Conservation (phyloP, 2,797 vertebrate genomes). For the Meriones psammophilus region DNA sequence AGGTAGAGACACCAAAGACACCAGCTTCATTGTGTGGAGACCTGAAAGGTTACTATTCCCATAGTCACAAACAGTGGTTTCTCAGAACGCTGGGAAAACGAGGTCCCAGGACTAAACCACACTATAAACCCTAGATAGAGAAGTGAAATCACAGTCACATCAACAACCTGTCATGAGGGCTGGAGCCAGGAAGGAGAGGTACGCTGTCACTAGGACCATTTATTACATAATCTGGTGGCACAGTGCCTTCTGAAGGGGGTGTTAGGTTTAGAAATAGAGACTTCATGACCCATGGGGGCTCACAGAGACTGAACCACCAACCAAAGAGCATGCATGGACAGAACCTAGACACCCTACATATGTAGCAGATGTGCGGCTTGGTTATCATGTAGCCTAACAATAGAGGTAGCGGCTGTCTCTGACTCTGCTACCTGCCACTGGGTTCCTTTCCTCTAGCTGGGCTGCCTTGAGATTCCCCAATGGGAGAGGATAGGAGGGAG, state of each 20-base stretch:
- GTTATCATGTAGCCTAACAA: no score
- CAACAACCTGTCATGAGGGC: neutral
- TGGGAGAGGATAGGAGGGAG: no score
- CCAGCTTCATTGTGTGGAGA: accelerated
- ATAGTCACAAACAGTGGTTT: neutral
- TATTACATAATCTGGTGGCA: neutral
- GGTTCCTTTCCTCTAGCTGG: no score
- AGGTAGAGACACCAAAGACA: neutral
- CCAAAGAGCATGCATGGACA: no score
- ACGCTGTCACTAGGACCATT: neutral
- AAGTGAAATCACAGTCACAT: neutral
- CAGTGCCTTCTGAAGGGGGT: neutral
- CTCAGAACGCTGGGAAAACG: neutral
- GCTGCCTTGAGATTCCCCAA: no score
- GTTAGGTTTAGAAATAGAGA: neutral
- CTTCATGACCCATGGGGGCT: no score
- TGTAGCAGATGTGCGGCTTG: no score
- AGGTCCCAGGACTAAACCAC: neutral
- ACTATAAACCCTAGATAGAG: neutral
- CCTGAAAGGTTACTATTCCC: accelerated
- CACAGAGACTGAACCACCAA: no score
- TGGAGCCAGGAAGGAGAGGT: neutral
- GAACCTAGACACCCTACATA: no score
- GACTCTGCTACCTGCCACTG: no score
- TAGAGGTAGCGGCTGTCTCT: no score